phyloP scores from a whole-genome alignment of 2,113 vertebrate genomes.

The Nettapus auritus region DNA sequence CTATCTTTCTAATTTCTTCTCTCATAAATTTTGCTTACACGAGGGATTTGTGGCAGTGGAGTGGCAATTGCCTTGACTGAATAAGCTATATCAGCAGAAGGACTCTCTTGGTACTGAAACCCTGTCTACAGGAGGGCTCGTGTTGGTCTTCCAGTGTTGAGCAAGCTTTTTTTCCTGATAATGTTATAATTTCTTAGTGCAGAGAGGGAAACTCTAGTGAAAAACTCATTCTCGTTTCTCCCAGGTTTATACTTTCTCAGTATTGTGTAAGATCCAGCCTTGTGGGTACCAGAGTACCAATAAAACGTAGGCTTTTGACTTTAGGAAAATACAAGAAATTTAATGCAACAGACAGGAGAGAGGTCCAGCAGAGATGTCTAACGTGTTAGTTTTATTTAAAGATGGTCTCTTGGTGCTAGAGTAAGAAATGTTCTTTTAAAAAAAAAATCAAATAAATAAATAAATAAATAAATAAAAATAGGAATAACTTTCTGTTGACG shows the following conservation, averaged over 20 bases:
- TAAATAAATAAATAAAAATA: constrained; percentile 76
- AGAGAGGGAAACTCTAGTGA: neutral
- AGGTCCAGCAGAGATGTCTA: constrained; percentile 38
- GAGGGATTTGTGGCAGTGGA: neutral
- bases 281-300: neutral
- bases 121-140: neutral
- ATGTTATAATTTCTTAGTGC: neutral
- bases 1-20: neutral
- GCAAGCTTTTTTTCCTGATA: neutral
- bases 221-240: neutral
- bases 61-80: neutral
- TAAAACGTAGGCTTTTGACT: constrained; percentile 23
- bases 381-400: constrained; percentile 68
- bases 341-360: constrained; percentile 60
- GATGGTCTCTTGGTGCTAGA: constrained; percentile 57
- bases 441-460: constrained; percentile 75
- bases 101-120: constrained; percentile 18
- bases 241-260: neutral
- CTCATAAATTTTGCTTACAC: neutral
- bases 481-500: constrained; percentile 44
- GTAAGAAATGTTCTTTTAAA: constrained; percentile 66
- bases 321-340: constrained; percentile 16
- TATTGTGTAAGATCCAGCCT: neutral
- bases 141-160: neutral
- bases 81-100: neutral